Evolutionary conservation across 2,113 vertebrate species (phyloP), one percentile per base, ranked within the genome.

Genomic region (Mobula hypostoma): DNA sequence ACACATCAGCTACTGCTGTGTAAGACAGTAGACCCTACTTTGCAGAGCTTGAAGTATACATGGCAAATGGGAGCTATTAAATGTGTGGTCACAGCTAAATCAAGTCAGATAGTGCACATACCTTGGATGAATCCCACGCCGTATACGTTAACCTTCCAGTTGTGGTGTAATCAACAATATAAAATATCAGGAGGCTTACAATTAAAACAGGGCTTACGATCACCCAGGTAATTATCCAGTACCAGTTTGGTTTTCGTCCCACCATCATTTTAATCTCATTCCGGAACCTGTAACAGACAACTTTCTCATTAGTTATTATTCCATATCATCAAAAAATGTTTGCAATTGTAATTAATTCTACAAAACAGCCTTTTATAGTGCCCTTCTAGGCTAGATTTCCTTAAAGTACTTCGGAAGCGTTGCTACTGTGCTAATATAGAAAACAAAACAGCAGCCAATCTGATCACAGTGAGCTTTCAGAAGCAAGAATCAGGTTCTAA

Each of bases 101-200:
- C 9, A 77, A 24, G 21, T 76, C 40, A 63, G 21, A 48, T 40
- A 12, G 12, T 5, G 80, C 94, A 72, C 96, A 96, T 96, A 99
- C 98, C 97, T 97, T 95, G 58, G 97, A 94, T 95, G 97, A 97
- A 66, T 99, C 95, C 98, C 98, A 99, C 0, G 98, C 98, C 95
- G 98, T 97, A 95, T 99, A 99, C 1, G 96, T 97, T 15, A 98
- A 96, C 0, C 97, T 97, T 48, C 98, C 98, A 0, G 97, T 97
- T 82, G 95, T 95, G 96, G 99, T 97, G 83, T 98, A 99, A 96
- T 97, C 98, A 0, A 97, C 95, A 94, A 99, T 95, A 96, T 98
- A 99, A 96, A 98, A 98, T 95, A 98, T 70, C 87, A 99, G 96
- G 21, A 99, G 96, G 94, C 95, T 94, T 32, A 99, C 70, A 40